phyloP scores from a whole-genome alignment of 2,113 vertebrate species.

The Arvicanthis niloticus region DNA sequence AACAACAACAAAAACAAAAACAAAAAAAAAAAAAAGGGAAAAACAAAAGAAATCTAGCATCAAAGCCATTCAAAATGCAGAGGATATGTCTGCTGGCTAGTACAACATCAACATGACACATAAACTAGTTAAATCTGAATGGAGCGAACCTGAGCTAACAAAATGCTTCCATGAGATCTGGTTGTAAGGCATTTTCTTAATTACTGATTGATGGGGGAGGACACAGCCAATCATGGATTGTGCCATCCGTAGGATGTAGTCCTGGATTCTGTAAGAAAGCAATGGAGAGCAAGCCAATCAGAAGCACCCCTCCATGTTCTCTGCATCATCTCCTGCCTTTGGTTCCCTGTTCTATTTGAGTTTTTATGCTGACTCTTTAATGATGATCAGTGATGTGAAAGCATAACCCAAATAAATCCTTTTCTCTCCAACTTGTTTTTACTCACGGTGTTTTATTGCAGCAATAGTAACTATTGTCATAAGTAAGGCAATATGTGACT shows the following conservation, averaged over 20 bases:
- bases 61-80: conserved; percentile 70
- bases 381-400: not conserved
- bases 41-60: conserved; percentile 81
- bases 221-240: not conserved
- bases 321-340: no score
- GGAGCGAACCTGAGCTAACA: not conserved
- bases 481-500: not conserved
- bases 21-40: no score
- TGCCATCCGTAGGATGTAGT: not conserved
- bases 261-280: not conserved
- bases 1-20: no score
- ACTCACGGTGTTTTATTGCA: not conserved
- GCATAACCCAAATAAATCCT: not conserved
- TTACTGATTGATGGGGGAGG: not conserved
- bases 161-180: not conserved
- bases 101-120: not conserved
- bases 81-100: not conserved
- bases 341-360: not conserved
- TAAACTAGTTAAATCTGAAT: not conserved
- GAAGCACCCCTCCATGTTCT: not conserved
- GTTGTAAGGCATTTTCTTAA: not conserved
- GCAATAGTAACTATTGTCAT: not conserved
- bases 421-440: not conserved
- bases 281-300: not conserved
- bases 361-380: not conserved